Conservation (phyloP, 2,113 vertebrate genomes). For the Elephas maximus region DNA sequence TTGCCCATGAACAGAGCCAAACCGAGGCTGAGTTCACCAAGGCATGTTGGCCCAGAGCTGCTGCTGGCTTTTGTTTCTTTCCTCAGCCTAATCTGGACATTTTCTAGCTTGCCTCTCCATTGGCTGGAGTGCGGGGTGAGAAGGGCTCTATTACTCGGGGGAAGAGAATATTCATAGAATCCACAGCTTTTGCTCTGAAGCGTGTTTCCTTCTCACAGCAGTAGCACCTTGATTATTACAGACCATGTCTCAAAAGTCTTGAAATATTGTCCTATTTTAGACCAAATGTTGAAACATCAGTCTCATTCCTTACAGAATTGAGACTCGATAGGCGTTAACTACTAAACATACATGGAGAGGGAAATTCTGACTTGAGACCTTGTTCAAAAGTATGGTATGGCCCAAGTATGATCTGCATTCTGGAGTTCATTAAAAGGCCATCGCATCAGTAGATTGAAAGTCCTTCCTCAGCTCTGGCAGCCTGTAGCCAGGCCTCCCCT, state of each 20-base stretch:
- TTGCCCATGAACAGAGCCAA: slow-evolving; percentile 58
- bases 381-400: background rate
- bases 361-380: background rate
- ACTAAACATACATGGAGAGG: background rate
- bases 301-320: background rate
- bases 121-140: background rate
- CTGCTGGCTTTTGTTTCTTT: slow-evolving; percentile 41
- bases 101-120: slow-evolving; percentile 53
- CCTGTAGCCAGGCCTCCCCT: background rate
- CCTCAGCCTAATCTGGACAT: background rate
- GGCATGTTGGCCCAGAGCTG: slow-evolving; percentile 48
- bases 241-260: background rate
- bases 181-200: background rate
- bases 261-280: background rate
- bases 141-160: background rate
- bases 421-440: slow-evolving; percentile 21
- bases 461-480: slow-evolving; percentile 22
- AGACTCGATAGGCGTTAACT: background rate
- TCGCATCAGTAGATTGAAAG: background rate
- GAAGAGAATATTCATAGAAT: background rate
- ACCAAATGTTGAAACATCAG: background rate
- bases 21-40: slow-evolving; percentile 58
- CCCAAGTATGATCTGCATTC: background rate
- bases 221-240: background rate
- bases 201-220: background rate